phyloP scores from a whole-genome alignment of 2,797 vertebrate genomes.

The Eulemur rubriventer region DNA sequence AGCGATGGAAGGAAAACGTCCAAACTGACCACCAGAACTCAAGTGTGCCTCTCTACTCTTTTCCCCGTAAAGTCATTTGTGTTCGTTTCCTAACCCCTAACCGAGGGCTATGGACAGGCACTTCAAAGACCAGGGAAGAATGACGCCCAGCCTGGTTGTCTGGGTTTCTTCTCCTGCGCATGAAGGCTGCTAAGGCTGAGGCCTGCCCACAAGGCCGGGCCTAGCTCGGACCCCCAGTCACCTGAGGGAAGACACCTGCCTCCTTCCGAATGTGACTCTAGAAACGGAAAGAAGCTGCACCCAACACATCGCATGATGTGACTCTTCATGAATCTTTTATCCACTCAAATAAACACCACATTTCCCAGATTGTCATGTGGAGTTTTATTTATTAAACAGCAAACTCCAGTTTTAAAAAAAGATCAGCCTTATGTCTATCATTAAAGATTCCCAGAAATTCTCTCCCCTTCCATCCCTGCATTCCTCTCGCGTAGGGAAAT shows the following conservation, averaged over 20 bases:
- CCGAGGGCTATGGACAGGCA: not conserved
- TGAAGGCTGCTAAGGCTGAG: not conserved
- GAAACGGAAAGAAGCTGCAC: conserved; percentile 14
- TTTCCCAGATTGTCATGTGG: conserved; percentile 33
- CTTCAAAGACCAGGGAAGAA: not conserved
- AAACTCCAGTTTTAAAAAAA: conserved; percentile 48
- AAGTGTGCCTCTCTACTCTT: not conserved
- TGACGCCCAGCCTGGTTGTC: not conserved
- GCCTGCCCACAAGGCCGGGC: not conserved
- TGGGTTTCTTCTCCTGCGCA: not conserved
- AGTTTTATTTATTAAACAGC: conserved; percentile 71
- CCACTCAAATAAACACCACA: conserved; percentile 28
- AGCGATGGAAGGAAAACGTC: conserved; percentile 21
- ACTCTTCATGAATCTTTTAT: conserved; percentile 59
- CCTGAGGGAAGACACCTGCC: not conserved
- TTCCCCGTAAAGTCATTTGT: not conserved
- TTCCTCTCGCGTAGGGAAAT: not conserved
- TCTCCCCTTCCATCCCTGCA: not conserved
- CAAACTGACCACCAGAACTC: not conserved
- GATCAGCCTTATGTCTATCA: not conserved
- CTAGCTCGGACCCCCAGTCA: not conserved
- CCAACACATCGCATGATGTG: conserved; percentile 28
- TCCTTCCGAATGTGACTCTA: not conserved
- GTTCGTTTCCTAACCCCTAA: not conserved
- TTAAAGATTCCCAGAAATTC: conserved; percentile 59